Evolutionary conservation across 2,888 invertebrate genomes (phyloP), one percentile per base, ranked within the genome.

Genomic region (Morpho helenor): DNA sequence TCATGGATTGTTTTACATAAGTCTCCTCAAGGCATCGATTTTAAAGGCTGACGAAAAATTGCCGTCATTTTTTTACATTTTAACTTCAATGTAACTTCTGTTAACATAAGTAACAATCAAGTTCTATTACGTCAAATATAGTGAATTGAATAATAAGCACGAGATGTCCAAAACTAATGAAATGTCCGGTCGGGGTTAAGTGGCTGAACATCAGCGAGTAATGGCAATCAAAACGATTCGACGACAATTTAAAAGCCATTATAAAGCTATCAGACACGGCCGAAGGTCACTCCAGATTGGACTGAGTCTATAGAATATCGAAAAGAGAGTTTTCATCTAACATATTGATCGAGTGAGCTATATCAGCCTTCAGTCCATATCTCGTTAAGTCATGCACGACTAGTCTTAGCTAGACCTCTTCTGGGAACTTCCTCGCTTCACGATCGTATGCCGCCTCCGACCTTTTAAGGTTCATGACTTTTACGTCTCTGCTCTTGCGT

Each of bases 171-270:
- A 65, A 70, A 64, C 62, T 65, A 67, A 58, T 67, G 65, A 69
- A 67, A 66, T 67, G 67, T 68, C 66, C 68, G 66, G 61, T 66
- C 60, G 65, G 65, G 62, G 67, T 60, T 64, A 68, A 68, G 64
- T 69, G 66, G 62, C 66, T 61, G 66, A 66, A 65, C 55, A 56
- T 52, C 62, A 57, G 55, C 62, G 63, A 72, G 72, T 72, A 66
- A 70, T 73, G 69, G 66, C 76, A 78, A 78, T 79, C 70, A 72
- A 72, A 71, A 61, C 69, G 71, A 72, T 67, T 70, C 69, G 67
- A 70, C 63, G 70, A 74, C 80, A 82, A 80, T 87, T 84, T 80
- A 80, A 82, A 84, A 77, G 68, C 77, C 78, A 83, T 85, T 84
- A 81, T 67, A 64, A 61, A 67, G 73, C 79, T 82, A 81, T 82